Conservation (phyloP, 2,113 vertebrate species). For the Eudyptes chrysolophus region DNA sequence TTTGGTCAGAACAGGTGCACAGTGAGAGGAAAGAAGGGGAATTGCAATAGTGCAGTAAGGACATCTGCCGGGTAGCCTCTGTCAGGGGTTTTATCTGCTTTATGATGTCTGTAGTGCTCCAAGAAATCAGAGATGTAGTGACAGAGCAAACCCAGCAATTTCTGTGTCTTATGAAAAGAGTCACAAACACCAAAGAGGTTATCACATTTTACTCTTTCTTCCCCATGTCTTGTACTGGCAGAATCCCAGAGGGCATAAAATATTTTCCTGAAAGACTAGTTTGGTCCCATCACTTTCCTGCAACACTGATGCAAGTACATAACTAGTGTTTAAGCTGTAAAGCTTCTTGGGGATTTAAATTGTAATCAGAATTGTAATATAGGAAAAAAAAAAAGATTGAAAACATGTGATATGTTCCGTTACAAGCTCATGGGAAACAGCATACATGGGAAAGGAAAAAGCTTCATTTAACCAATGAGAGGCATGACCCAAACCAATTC, state of each 20-base stretch:
- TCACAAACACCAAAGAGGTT: background rate
- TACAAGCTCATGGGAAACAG: background rate
- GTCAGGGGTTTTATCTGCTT: background rate
- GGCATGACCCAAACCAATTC: background rate
- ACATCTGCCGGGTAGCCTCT: background rate
- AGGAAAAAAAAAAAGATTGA: background rate
- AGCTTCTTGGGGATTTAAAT: background rate
- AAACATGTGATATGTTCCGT: background rate
- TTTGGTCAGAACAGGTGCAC: background rate
- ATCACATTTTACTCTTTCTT: background rate
- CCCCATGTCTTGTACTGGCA: background rate
- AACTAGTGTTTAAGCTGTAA: background rate
- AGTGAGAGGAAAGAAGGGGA: background rate
- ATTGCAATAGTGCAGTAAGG: background rate
- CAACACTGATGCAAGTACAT: background rate
- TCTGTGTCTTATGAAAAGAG: background rate
- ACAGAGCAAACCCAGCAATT: background rate
- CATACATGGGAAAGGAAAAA: background rate
- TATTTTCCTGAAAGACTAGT: background rate
- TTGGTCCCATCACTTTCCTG: background rate
- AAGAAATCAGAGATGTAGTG: background rate
- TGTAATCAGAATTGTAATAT: background rate
- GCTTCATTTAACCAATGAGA: background rate
- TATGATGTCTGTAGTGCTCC: background rate
- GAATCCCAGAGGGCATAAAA: background rate